Evolutionary conservation across 2,797 vertebrate species (phyloP), one percentile per base, ranked within the genome.

Genomic region (Octomys mimax): DNA sequence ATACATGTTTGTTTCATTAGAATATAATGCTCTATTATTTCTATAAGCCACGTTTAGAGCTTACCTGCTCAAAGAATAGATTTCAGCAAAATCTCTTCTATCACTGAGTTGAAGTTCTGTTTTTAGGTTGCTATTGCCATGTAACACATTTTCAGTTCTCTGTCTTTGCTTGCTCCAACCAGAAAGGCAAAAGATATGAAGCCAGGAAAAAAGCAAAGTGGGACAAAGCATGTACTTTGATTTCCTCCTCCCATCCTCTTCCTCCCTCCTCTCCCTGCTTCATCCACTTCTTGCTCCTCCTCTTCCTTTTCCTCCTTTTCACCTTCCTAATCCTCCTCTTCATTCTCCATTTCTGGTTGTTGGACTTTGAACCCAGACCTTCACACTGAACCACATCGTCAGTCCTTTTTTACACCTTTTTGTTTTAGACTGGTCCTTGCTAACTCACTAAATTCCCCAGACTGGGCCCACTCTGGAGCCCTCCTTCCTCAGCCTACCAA

Each of bases 181-280:
- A 78, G 46, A 33, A 89, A 61, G 26, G 62, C 39, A 91, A 90
- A 85, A 21, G 68, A 36, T 14, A 42, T 12, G 28, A 96, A 85
- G 73, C 64, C n/a, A 95, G 31, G 24, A 78, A 70, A 96, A 96
- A 95, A 85, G 31, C 28, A 80, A 61, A 87, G 33, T n/a, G 28
- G 24, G 31, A 83, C 46, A 92, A 91, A 95, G 61, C 52, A 78
- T 22, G 71, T 22, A 42, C 3, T n/a, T 89, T 77, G 39, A 24
- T 68, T 97, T 73, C 88, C 62, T 75, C 42, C 42, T 46, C 22
- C 71, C 22, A 26, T 26, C 24, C 71, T 24, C 31, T 68, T 68
- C 6, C 68, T 3, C 66, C n/a, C 13, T 18, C 6, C 66, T 31
- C 66, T 68, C 16, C 31, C 66, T 28, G 11, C 31, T 33, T n/a